Evolutionary conservation across 2,113 vertebrate species (phyloP), one percentile per base, ranked within the genome.

Genomic region (Halichoerus grypus): DNA sequence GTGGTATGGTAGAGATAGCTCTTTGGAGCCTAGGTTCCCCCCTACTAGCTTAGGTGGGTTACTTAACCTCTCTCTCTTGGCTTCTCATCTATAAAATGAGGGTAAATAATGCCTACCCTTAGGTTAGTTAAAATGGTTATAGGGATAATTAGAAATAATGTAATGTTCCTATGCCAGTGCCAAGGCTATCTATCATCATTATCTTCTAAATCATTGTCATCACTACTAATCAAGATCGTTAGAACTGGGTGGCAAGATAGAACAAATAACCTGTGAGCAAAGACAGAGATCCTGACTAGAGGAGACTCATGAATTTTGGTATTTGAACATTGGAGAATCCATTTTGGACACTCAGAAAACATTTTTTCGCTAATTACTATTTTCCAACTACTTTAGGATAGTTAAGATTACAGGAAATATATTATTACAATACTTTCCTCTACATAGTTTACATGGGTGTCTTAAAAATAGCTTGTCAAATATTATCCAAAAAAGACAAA

Each of bases 1-100:
- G 9, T 26, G 15, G 51, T 22, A 9, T 15, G 21, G 36, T 24
- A 57, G 31, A 92, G 51, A 14, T 0, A 57, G 9, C 16, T 16
- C 11, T 63, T 12, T 55, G 76, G 76, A 83, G 2, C 9, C 53
- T 61, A 49, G 72, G 3, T 81, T 92, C 81, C 26, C 12, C n/a
- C 3, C n/a, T 42, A 3, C 6, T 49, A 53, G 31, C 36, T 42
- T 74, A 28, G 28, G 46, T 79, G 33, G 87, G 4, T 90, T 90
- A 69, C 69, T 87, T 95, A 53, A 51, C 18, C 31, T 69, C 33
- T 92, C n/a, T 94, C 3, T 77, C 61, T 96, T 57, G 21, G 31
- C 83, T 87, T 95, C 69, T 80, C n/a, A 69, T 28, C 28, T 84
- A 80, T 42, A 55, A 67, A 53, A 55, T 88, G 24, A 96, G 12